These are phyloP conservation scores for Balanococcus diminutus DNA, from an alignment of 2,888 invertebrate species.

Conservation along the genomic window DNA sequence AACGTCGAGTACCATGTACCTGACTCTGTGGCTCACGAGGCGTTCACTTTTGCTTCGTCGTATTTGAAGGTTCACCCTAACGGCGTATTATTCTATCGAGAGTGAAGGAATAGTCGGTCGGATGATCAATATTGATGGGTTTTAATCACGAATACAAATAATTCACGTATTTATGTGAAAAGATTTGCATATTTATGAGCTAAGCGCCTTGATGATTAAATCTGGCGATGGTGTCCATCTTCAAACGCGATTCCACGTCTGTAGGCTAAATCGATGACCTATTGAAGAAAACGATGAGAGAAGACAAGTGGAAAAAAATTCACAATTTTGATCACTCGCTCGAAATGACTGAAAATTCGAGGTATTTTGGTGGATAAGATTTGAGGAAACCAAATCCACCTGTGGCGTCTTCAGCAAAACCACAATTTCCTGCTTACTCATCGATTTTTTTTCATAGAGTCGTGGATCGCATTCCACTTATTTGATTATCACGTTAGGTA, in stretches of 20 bases:
- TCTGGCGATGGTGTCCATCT: neutral
- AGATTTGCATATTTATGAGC: constrained; percentile 9
- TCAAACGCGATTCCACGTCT: neutral
- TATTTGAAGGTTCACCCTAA: neutral
- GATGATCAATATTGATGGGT: neutral
- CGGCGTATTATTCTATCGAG: neutral
- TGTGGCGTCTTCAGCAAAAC: neutral
- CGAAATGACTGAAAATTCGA: neutral
- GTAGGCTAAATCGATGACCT: neutral
- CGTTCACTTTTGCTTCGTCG: neutral
- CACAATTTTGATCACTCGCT: neutral
- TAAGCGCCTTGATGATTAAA: neutral
- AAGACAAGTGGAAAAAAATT: neutral
- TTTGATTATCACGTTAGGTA: neutral
- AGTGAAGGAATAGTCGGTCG: neutral
- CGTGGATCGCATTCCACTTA: neutral
- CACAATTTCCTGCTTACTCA: neutral
- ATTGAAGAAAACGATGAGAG: neutral
- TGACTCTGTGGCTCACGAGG: neutral
- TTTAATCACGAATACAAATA: constrained; percentile 4
- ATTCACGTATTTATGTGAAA: neutral
- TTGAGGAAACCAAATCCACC: neutral
- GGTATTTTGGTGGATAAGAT: neutral
- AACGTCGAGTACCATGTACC: neutral
- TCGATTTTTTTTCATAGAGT: neutral